Evolutionary conservation across 1,140 invertebrate genomes (phyloP).

Genomic region (Zaprionus camerounensis): DNA sequence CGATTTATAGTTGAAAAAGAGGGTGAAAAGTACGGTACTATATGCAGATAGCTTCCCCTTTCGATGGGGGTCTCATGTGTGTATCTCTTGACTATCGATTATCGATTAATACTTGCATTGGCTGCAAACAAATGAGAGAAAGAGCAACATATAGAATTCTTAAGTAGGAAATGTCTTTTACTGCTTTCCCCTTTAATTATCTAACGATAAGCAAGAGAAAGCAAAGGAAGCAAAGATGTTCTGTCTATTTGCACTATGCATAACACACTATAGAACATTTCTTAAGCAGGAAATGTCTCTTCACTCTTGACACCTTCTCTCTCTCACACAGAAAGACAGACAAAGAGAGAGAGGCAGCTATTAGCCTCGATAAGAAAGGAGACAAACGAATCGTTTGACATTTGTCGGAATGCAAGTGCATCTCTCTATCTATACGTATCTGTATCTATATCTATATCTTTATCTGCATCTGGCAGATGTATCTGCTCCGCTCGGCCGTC

Average conservation of each 20-base stretch:
- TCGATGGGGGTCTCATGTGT: too few species aligned
- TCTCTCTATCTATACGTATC: background rate
- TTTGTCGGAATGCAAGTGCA: constrained; percentile 28
- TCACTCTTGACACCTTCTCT: background rate
- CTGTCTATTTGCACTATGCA: too few species aligned
- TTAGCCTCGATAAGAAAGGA: background rate
- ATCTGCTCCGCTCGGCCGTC: constrained; percentile 11
- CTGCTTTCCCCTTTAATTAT: too few species aligned
- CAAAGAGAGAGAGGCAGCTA: background rate
- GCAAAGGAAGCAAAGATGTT: too few species aligned
- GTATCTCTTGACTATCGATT: background rate
- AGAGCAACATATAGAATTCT: too few species aligned
- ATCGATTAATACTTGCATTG: background rate
- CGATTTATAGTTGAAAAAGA: too few species aligned
- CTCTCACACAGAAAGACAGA: background rate
- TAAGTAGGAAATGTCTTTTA: too few species aligned
- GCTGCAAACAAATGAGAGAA: too few species aligned
- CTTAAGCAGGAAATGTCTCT: background rate
- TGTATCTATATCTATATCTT: constrained; percentile 21
- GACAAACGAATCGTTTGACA: constrained; percentile 77
- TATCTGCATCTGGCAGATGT: constrained; percentile 16
- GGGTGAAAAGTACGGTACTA: too few species aligned
- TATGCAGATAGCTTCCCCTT: background rate
- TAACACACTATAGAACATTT: too few species aligned
- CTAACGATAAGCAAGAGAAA: too few species aligned